Percentiles rank a stretch among this genome's conserved stretches.
These are phyloP conservation scores for Halichoeres trimaculatus DNA, from an alignment of 2,113 vertebrate species.

Conservation along the genomic window DNA sequence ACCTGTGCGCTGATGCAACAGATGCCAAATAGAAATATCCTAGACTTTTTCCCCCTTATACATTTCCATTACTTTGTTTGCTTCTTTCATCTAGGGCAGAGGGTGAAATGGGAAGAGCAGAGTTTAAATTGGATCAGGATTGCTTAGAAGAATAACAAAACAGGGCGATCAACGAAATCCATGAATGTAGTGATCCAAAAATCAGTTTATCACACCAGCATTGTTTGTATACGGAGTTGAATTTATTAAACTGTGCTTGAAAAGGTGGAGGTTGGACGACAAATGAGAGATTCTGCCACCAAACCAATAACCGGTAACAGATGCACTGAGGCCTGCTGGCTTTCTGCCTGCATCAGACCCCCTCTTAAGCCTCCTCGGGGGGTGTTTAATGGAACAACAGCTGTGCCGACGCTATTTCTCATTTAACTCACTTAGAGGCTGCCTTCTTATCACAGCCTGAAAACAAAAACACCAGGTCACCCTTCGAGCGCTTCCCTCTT, in stretches of 20 bases:
- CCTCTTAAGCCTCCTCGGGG: slow-evolving; percentile 68
- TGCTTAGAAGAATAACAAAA: not conserved
- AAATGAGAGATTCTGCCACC: slow-evolving; percentile 32
- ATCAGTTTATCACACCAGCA: not conserved
- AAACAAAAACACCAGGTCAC: slow-evolving; percentile 72
- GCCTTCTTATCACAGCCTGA: slow-evolving; percentile 73
- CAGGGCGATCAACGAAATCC: not conserved
- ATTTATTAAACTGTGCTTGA: slow-evolving; percentile 11
- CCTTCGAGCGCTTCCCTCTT: slow-evolving; percentile 55
- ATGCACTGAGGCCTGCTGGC: slow-evolving; percentile 62
- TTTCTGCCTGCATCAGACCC: slow-evolving; percentile 49
- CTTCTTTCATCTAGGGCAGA: not conserved
- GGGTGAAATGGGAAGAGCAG: not conserved
- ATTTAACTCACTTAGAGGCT: slow-evolving; percentile 80
- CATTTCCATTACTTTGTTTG: slow-evolving; percentile 14
- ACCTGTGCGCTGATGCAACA: slow-evolving; percentile 33
- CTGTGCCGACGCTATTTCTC: slow-evolving; percentile 79
- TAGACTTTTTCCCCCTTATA: not conserved
- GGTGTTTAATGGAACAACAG: slow-evolving; percentile 80
- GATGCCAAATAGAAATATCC: slow-evolving; percentile 18
- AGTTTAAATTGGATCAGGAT: slow-evolving; percentile 6
- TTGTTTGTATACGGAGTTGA: not conserved
- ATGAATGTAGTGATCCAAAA: not conserved
- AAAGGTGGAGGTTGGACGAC: slow-evolving; percentile 23
- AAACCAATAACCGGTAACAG: slow-evolving; percentile 45